Evolutionary conservation across 2,113 vertebrate genomes (phyloP).

Genomic region (Ascaphus truei): DNA sequence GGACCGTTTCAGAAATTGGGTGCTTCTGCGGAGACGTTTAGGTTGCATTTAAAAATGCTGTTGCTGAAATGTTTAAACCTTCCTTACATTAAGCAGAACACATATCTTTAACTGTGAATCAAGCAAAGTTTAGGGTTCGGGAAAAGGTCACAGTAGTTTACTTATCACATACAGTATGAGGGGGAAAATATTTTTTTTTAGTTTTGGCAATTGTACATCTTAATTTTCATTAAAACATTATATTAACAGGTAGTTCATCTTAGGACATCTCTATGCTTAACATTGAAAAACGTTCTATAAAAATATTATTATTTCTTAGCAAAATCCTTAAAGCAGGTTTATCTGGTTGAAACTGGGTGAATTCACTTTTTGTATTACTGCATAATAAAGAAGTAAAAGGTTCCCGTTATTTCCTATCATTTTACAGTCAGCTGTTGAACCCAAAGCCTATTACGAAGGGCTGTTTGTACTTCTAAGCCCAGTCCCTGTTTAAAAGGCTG

Average conservation of each 20-base stretch:
- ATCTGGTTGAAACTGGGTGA: no score
- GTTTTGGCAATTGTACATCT: constrained; percentile 14
- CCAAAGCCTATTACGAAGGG: no score
- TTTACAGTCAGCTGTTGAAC: no score
- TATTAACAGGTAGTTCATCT: not conserved
- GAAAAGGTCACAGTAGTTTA: constrained; percentile 5
- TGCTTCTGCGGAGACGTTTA: not conserved
- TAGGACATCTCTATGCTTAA: constrained; percentile 1
- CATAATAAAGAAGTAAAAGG: no score
- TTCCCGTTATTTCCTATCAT: no score
- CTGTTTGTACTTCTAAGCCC: no score
- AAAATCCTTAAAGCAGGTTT: no score
- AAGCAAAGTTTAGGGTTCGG: not conserved
- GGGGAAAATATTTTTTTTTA: no score
- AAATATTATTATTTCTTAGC: no score
- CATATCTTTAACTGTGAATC: constrained; percentile 13
- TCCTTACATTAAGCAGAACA: constrained; percentile 16
- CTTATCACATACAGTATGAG: constrained; percentile 4
- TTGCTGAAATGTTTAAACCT: constrained; percentile 9
- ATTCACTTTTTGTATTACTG: no score
- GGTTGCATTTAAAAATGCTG: constrained; percentile 14
- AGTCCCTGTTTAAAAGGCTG: no score
- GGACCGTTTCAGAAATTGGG: not conserved
- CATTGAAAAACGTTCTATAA: no score
- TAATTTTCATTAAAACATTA: constrained; percentile 19